phyloP scores from a whole-genome alignment of 2,797 vertebrate genomes.

The Molossus molossus region DNA sequence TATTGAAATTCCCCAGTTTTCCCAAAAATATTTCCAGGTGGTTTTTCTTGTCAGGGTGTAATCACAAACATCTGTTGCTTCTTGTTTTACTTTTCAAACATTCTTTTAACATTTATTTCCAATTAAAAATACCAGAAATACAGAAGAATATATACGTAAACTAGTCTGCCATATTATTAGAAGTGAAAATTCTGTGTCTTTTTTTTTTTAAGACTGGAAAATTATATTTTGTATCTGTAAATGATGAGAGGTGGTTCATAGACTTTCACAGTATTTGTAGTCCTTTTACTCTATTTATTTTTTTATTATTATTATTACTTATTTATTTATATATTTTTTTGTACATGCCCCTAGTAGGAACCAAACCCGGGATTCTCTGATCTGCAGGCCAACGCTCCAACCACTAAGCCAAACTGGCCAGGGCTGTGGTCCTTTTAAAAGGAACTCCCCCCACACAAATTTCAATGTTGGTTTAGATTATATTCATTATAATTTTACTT shows the following conservation, averaged over 20 bases:
- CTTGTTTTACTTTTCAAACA: conserved; percentile 10
- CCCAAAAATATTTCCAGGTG: conserved; percentile 35
- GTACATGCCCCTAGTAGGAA: no score
- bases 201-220: conserved; percentile 9
- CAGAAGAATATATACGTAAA: neutral
- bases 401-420: no score
- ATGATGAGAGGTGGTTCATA: conserved; percentile 37
- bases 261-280: neutral
- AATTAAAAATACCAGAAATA: conserved; percentile 30
- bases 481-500: conserved; percentile 48
- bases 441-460: neutral
- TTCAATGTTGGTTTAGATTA: conserved; percentile 31
- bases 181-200: conserved; percentile 31
- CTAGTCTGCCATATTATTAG: neutral
- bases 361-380: no score
- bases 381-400: no score
- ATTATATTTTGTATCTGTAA: conserved; percentile 46
- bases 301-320: no score
- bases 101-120: conserved; percentile 50
- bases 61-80: conserved; percentile 4
- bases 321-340: no score
- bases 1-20: conserved; percentile 1
- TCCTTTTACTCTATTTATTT: neutral
- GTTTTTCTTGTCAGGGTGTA: neutral
- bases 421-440: neutral